phyloP scores from a whole-genome alignment of 1,140 invertebrate genomes.

The Orius laevigatus region DNA sequence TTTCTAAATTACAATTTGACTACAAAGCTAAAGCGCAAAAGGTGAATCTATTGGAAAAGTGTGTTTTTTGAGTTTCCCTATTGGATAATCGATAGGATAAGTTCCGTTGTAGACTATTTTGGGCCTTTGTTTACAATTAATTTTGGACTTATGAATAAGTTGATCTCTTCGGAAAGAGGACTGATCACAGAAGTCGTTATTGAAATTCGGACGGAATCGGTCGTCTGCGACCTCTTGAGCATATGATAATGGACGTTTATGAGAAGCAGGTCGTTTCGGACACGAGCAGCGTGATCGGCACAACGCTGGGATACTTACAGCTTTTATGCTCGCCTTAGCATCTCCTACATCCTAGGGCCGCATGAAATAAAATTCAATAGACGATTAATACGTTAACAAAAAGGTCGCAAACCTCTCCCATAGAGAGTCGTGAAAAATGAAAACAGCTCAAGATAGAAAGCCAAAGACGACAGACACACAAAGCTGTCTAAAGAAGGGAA shows the following conservation, averaged over 20 bases:
- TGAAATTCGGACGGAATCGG: conserved; percentile 8
- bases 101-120: conserved; percentile 58
- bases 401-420: no score
- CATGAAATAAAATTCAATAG: conserved; percentile 9
- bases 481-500: neutral
- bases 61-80: conserved; percentile 15
- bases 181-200: neutral
- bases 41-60: no score
- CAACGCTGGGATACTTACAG: conserved; percentile 13
- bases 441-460: no score
- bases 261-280: neutral
- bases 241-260: conserved; percentile 4
- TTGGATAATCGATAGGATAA: conserved; percentile 57
- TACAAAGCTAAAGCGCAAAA: no score
- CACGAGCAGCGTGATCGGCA: conserved; percentile 3
- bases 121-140: conserved; percentile 28
- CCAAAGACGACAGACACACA: no score
- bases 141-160: neutral
- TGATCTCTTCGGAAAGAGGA: conserved; percentile 1
- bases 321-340: conserved; percentile 8
- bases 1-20: no score
- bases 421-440: no score
- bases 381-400: neutral
- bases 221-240: conserved; percentile 1
- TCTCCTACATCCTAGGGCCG: conserved; percentile 12